A percentile compares a stretch with the other conserved stretches of the same genome.
Evolutionary conservation across 92 coral and sea anemone genomes (phyloP).

Genomic region (Porites lobata): DNA sequence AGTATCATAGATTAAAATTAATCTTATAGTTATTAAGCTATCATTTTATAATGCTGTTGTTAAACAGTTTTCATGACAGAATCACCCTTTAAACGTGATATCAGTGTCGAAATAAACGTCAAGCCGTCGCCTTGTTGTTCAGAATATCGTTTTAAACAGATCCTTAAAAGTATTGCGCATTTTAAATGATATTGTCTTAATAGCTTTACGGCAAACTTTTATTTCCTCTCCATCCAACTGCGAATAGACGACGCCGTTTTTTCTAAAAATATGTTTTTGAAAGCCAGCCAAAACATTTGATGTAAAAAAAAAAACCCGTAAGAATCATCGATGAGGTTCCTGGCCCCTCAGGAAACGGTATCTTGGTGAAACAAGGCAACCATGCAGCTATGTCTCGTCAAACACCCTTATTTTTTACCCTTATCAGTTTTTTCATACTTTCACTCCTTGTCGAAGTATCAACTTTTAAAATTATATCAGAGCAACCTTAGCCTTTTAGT

Average conservation of each 20-base stretch:
- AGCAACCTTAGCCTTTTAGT: not conserved
- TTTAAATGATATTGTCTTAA: not conserved
- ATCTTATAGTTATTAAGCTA: too few relatives aligned
- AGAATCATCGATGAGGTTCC: too few relatives aligned
- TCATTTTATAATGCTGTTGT: too few relatives aligned
- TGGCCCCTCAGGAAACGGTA: too few relatives aligned
- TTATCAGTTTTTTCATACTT: too few relatives aligned
- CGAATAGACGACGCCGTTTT: not conserved
- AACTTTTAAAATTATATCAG: not conserved
- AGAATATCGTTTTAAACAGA: conserved; percentile 12
- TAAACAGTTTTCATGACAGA: not conserved
- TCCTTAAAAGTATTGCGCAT: conserved; percentile 2
- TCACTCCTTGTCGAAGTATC: not conserved
- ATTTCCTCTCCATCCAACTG: not conserved
- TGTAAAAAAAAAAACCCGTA: not conserved
- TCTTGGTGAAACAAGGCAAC: too few relatives aligned
- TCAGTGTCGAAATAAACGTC: not conserved
- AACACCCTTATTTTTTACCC: too few relatives aligned
- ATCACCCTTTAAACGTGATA: not conserved
- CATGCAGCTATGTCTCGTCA: too few relatives aligned
- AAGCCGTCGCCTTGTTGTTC: not conserved
- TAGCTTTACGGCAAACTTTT: not conserved
- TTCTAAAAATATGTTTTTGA: not conserved
- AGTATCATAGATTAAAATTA: too few relatives aligned
- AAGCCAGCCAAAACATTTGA: not conserved